Evolutionary conservation across 2,888 invertebrate species (phyloP).

Genomic region (Cosmia pyralina): DNA sequence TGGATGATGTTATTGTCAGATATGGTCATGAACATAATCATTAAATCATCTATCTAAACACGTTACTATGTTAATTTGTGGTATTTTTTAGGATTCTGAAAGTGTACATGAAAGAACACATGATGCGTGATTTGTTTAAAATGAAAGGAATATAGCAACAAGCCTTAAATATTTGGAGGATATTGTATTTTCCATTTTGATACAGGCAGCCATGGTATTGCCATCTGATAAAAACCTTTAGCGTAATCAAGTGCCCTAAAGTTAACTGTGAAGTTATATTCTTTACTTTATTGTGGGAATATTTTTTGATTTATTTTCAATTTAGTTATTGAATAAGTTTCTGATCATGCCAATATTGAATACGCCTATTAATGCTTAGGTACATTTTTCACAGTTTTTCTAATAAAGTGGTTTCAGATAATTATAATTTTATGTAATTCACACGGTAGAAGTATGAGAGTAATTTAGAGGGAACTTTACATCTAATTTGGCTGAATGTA

Average conservation of each 20-base stretch:
- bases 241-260: not conserved
- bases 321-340: not conserved
- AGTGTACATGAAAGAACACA: not conserved
- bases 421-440: not conserved
- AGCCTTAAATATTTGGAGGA: too few species aligned
- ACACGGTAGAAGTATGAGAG: not conserved
- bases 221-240: not conserved
- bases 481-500: not conserved
- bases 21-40: slow-evolving; percentile 59
- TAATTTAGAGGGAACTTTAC: not conserved
- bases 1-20: slow-evolving; percentile 56
- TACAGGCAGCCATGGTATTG: not conserved
- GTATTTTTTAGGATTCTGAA: not conserved
- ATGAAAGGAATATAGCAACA: not conserved
- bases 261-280: not conserved
- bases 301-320: not conserved
- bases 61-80: not conserved
- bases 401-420: slow-evolving; percentile 22
- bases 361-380: not conserved
- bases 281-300: not conserved
- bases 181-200: not conserved
- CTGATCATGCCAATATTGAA: not conserved
- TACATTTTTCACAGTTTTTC: not conserved
- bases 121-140: not conserved
- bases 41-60: slow-evolving; percentile 30